These are phyloP conservation scores for Ericerus pela DNA, from an alignment of 1,140 invertebrate species.

Conservation along the genomic window DNA sequence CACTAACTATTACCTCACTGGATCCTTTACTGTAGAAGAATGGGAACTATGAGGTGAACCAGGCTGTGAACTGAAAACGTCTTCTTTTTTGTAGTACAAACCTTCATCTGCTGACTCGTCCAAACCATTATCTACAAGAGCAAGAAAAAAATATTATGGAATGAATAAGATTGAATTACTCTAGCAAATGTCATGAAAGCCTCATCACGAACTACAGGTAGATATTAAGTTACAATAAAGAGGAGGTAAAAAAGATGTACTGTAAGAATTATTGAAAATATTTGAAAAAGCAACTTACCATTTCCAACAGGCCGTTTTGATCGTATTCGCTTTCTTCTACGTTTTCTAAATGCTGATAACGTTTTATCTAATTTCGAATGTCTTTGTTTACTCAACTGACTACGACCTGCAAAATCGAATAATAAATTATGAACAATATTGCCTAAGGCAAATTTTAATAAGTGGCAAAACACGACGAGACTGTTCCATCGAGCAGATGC, in stretches of 20 bases:
- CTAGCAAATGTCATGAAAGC: too few species aligned
- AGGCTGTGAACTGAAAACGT: background rate
- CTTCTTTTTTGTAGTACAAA: slow-evolving; percentile 7
- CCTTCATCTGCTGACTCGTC: slow-evolving; percentile 5
- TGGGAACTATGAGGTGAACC: slow-evolving; percentile 8
- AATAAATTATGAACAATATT: too few species aligned
- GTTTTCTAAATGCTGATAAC: background rate
- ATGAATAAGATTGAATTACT: too few species aligned
- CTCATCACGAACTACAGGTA: too few species aligned
- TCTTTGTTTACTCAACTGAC: slow-evolving; percentile 1
- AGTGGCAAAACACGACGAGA: background rate
- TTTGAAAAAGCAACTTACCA: background rate
- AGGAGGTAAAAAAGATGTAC: too few species aligned
- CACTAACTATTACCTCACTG: too few species aligned
- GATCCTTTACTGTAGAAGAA: slow-evolving; percentile 4
- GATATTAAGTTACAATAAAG: too few species aligned
- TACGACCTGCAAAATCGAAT: background rate
- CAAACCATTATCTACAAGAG: background rate
- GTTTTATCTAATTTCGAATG: background rate
- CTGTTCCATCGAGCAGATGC: too few species aligned
- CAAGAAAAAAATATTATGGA: background rate
- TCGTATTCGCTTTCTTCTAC: background rate
- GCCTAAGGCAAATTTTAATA: too few species aligned
- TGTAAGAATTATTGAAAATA: too few species aligned
- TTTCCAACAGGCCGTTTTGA: background rate